Evolutionary conservation across 2,797 vertebrate genomes (phyloP), one percentile per base, ranked within the genome.

Genomic region (Tolypeutes matacus): DNA sequence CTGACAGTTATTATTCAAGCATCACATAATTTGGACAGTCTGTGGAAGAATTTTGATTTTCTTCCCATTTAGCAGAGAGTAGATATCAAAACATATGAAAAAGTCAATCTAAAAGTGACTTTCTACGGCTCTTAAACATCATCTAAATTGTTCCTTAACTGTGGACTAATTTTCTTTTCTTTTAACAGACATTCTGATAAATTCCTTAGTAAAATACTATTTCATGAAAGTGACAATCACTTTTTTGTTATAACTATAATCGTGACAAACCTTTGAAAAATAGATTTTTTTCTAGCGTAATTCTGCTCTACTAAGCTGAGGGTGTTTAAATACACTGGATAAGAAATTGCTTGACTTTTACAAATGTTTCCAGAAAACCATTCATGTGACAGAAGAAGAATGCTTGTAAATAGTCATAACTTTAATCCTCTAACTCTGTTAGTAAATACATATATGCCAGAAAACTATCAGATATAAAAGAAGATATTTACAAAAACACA

Each of bases 181-280:
- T 95, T 90, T 51, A 69, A 69, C 5, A 86, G 62, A 95, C 10
- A 39, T 86, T 85, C 31, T 84, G 27, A 94, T 89, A 72, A 86
- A 94, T 84, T 51, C 17, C 7, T 86, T 64, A 70, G 14, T 39
- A 70, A 93, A 93, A 75, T n/a, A 86, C 0, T 0, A 81, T 92
- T 89, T 83, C n/a, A 58, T 67, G 12, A 78, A 94, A 76, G 34
- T 60, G 46, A 75, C 2, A 51, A 56, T 70, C 49, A 67, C 58
- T 70, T 89, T 82, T 51, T 77, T n/a, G 56, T 51, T 64, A 46
- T 86, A 73, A 86, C 78, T 62, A 77, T 53, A 82, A 76, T 91
- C 39, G 60, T n/a, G 20, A 72, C n/a, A 84, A 95, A 53, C 2
- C 14, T 91, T 77, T 86, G 27, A 64, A 67, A 76, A 82, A 13